Percentiles rank a stretch among this genome's conserved stretches.
Evolutionary conservation across 1,140 invertebrate genomes (phyloP).

Genomic region (Drosophila paulistorum): DNA sequence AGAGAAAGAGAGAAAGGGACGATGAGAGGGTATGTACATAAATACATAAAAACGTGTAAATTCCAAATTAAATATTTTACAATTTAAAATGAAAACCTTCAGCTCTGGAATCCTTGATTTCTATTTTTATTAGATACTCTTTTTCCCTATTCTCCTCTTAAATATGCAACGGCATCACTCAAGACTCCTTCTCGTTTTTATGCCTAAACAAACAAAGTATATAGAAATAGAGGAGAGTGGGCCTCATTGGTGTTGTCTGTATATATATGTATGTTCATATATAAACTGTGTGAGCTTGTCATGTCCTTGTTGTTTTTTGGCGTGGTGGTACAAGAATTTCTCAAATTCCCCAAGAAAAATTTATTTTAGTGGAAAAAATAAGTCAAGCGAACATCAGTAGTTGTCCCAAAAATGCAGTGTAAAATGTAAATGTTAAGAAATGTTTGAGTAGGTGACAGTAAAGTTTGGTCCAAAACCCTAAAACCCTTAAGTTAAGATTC

Average conservation of each 20-base stretch:
- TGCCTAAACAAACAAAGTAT: constrained; percentile 1
- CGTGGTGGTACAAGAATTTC: not conserved
- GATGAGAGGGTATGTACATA: not conserved
- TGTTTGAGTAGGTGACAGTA: too few species aligned
- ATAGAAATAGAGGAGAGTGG: not conserved
- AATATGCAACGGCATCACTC: not conserved
- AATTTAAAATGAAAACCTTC: not conserved
- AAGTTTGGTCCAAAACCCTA: too few species aligned
- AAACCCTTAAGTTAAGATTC: too few species aligned
- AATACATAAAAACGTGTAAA: too few species aligned
- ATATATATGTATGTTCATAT: too few species aligned
- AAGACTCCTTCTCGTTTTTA: not conserved
- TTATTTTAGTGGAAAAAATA: too few species aligned
- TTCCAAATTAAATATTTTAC: constrained; percentile 3
- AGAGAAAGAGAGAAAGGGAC: not conserved
- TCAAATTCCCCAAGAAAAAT: not conserved
- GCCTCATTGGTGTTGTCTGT: not conserved
- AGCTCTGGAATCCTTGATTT: constrained; percentile 1
- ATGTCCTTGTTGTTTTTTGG: not conserved
- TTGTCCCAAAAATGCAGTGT: too few species aligned
- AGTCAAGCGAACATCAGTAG: too few species aligned
- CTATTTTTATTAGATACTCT: not conserved
- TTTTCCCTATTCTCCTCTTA: not conserved
- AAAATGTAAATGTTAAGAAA: too few species aligned
- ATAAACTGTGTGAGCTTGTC: not conserved